Evolutionary conservation across 1,140 invertebrate genomes (phyloP), one percentile per base, ranked within the genome.

Genomic region (Cephus cinctus): DNA sequence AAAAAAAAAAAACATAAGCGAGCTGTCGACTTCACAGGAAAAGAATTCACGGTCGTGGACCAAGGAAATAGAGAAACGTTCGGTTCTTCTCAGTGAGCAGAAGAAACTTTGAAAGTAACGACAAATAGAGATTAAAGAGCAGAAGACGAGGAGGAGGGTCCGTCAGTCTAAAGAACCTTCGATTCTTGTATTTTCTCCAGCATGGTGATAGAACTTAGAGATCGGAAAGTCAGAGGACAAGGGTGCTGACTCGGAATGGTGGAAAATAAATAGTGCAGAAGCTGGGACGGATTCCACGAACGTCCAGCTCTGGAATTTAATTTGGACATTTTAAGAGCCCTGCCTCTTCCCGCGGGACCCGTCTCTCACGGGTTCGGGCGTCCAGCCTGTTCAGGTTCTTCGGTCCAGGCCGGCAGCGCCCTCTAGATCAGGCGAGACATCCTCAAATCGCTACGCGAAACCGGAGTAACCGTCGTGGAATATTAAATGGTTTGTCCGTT

Each of bases 261-360:
- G 66, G 57, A 54, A 66, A 69, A 66, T 61, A 62, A 67, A 61
- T 67, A 64, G 50, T 56, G 52, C 58, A 49, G 42, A 36, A 53
- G n/a, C 55, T 36, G 25, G 32, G n/a, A 48, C 39, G 52, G 40
- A 52, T 31, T 41, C 44, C 34, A 18, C 19, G 14, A 18, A 36
- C 34, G 34, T n/a, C 39, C 50, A 31, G 42, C 47, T 50, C 34
- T 57, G 66, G 64, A 69, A 69, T 69, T 69, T 69, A 67, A 69
- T 69, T 69, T 69, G 59, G 57, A 62, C 63, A 54, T 67, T 69
- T 69, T 66, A 64, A 67, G 57, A 65, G 61, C 47, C 21, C 14
- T 12, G 15, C 47, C 40, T 30, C 9, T 42, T 25, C 23, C 41
- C 41, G 39, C 51, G 50, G 22, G n/a, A n/a, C n/a, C n/a, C n/a